Percentiles rank a stretch among this genome's conserved stretches.
Evolutionary conservation across 2,888 invertebrate species (phyloP).

Genomic region (Brachypalpus laphriformis): DNA sequence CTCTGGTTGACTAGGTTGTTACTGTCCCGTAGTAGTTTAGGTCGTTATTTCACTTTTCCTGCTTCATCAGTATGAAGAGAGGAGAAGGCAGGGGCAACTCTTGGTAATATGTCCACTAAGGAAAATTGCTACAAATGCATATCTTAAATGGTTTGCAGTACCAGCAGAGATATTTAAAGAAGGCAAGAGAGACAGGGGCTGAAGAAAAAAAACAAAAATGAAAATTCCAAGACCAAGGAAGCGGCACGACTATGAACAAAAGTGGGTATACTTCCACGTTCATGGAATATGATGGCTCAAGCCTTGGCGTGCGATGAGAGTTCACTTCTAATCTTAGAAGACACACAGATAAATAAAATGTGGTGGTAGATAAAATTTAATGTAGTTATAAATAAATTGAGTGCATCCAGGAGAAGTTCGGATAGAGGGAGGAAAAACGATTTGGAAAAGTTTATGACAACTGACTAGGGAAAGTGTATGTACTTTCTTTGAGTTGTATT

Average conservation of each 20-base stretch:
- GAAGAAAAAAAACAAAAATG: not conserved
- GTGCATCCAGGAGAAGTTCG: not conserved
- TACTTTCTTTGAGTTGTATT: not conserved
- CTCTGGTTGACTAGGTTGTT: constrained; percentile 58
- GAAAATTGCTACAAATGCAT: constrained; percentile 79
- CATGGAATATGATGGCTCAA: constrained; percentile 16
- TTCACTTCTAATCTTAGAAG: not conserved
- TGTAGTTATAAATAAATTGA: constrained; percentile 4
- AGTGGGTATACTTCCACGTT: not conserved
- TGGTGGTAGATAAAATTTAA: constrained; percentile 8
- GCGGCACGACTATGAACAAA: constrained; percentile 12
- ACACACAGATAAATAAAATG: not conserved
- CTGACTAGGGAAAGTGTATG: not conserved
- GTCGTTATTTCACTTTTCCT: constrained; percentile 78
- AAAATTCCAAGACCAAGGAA: constrained; percentile 43
- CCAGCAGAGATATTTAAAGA: not conserved
- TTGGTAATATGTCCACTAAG: constrained; percentile 78
- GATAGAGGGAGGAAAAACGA: not conserved
- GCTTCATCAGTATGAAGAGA: constrained; percentile 45
- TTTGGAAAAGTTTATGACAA: not conserved
- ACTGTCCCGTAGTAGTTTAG: constrained; percentile 39
- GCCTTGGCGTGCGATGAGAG: not conserved
- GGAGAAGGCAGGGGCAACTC: not conserved
- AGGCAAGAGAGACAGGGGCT: not conserved
- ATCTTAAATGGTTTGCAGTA: constrained; percentile 74